phyloP scores from a whole-genome alignment of 2,113 vertebrate species.

The Triplophysa dalaica region DNA sequence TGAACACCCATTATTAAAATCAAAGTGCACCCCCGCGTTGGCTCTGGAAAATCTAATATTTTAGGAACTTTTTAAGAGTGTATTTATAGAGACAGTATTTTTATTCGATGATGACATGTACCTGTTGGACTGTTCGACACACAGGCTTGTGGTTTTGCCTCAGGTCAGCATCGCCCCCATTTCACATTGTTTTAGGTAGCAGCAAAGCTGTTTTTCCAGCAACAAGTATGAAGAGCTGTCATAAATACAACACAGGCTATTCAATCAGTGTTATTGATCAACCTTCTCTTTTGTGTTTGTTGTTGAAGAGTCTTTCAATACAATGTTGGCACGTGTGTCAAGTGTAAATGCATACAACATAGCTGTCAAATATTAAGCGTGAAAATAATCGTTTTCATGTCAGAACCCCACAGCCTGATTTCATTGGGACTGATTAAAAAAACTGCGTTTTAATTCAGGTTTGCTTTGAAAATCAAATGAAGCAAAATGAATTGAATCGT shows the following conservation, averaged over 20 bases:
- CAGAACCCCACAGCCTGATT: neutral
- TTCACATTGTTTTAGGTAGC: conserved; percentile 37
- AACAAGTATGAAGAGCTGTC: neutral
- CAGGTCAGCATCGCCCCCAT: conserved; percentile 38
- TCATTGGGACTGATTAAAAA: neutral
- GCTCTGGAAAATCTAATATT: too few species aligned
- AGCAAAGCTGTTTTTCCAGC: conserved; percentile 40
- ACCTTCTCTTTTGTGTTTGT: neutral
- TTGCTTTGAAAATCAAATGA: too few species aligned
- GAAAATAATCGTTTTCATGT: conserved; percentile 49
- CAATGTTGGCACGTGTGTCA: conserved; percentile 13
- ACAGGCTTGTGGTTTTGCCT: conserved; percentile 9
- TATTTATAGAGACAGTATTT: neutral
- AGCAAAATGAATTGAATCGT: too few species aligned
- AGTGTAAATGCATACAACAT: conserved; percentile 36
- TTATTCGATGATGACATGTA: neutral
- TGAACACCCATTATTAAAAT: too few species aligned
- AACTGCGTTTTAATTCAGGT: too few species aligned
- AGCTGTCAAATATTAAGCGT: conserved; percentile 67
- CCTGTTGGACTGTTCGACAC: conserved; percentile 15
- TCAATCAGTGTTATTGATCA: neutral
- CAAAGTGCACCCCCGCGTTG: too few species aligned
- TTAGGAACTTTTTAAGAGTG: too few species aligned
- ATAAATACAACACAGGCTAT: neutral
- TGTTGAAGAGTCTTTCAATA: conserved; percentile 35